Evolutionary conservation across 2,888 invertebrate species (phyloP).

Genomic region (Drosophila nr. fundita): DNA sequence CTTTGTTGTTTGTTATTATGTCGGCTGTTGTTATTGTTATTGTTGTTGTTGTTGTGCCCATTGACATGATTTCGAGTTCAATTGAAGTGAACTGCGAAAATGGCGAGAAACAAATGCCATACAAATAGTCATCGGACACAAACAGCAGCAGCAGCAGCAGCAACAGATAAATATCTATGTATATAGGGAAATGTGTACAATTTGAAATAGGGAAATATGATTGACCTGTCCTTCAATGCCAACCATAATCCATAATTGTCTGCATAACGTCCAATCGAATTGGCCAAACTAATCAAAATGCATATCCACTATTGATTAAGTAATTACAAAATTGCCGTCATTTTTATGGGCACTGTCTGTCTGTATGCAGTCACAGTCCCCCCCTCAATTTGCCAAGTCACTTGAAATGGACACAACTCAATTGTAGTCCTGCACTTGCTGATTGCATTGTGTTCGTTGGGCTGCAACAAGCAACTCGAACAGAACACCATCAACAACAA

Average conservation of each 20-base stretch:
- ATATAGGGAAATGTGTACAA: neutral
- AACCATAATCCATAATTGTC: neutral
- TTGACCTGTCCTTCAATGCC: neutral
- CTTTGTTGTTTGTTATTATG: slow-evolving; percentile 42
- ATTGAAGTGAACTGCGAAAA: slow-evolving; percentile 73
- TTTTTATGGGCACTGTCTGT: slow-evolving; percentile 2
- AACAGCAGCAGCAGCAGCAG: neutral
- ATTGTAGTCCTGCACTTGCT: slow-evolving; percentile 16
- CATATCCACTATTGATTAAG: slow-evolving; percentile 24
- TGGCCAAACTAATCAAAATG: slow-evolving; percentile 14
- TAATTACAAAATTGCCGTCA: slow-evolving; percentile 27
- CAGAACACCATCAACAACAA: neutral
- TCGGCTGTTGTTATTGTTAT: slow-evolving; percentile 20
- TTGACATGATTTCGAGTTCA: slow-evolving; percentile 74
- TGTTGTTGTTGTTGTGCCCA: slow-evolving; percentile 39
- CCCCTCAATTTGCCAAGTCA: slow-evolving; percentile 1
- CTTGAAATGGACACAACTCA: slow-evolving; percentile 18
- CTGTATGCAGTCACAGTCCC: neutral
- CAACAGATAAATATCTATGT: neutral
- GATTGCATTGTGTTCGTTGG: neutral
- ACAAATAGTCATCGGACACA: slow-evolving; percentile 38
- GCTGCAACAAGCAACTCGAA: neutral
- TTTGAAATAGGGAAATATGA: slow-evolving; percentile 5
- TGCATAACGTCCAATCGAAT: neutral
- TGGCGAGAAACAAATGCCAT: slow-evolving; percentile 57